These are phyloP conservation scores for Heteromyza rotundicornis DNA, from an alignment of 2,888 invertebrate genomes.

Conservation along the genomic window DNA sequence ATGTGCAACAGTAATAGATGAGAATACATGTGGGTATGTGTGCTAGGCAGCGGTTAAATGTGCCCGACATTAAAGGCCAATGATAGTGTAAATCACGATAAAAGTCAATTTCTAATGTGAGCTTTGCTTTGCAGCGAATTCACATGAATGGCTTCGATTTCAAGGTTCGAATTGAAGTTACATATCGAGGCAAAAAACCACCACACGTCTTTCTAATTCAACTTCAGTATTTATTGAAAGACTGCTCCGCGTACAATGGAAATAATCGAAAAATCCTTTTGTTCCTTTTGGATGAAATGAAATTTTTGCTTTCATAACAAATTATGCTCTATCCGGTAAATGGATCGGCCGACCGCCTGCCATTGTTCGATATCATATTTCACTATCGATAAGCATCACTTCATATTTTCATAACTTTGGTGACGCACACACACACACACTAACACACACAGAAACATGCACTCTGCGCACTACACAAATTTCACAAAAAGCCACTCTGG, in stretches of 20 bases:
- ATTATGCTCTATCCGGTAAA: slow-evolving; percentile 2
- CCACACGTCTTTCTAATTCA: slow-evolving; percentile 45
- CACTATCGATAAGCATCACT: slow-evolving; percentile 59
- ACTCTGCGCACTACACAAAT: too few species aligned
- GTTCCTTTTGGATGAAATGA: neutral
- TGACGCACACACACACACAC: too few species aligned
- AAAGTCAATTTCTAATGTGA: slow-evolving; percentile 56
- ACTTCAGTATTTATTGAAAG: slow-evolving; percentile 51
- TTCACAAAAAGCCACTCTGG: slow-evolving; percentile 26
- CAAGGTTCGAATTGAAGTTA: slow-evolving; percentile 51
- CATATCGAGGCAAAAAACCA: slow-evolving; percentile 31
- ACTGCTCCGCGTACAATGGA: neutral
- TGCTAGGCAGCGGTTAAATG: neutral
- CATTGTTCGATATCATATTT: slow-evolving; percentile 47
- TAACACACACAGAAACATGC: too few species aligned
- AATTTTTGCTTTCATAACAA: neutral
- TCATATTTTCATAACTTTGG: slow-evolving; percentile 55
- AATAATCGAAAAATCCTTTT: neutral
- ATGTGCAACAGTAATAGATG: slow-evolving; percentile 16
- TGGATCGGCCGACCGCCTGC: slow-evolving; percentile 9
- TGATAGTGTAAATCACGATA: slow-evolving; percentile 55
- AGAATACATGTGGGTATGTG: neutral
- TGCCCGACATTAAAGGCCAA: slow-evolving; percentile 37
- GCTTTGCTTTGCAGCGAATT: slow-evolving; percentile 43
- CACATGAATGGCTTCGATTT: slow-evolving; percentile 49